These are phyloP conservation scores for Lasiommata megera DNA, from an alignment of 2,888 invertebrate genomes.

Conservation along the genomic window DNA sequence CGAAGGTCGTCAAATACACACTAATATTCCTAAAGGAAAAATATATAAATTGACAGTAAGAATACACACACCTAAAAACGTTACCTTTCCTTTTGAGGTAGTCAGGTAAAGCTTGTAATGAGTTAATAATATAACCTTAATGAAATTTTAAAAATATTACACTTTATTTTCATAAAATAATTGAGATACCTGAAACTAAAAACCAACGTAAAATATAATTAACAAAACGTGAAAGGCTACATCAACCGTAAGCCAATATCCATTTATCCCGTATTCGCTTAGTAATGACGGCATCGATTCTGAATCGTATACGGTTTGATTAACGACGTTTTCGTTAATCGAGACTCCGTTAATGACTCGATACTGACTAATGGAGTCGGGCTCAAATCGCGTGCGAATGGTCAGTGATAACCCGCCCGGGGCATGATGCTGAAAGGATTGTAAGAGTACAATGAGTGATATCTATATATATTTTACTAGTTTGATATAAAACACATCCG, in stretches of 20 bases:
- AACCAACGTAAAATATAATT: not conserved
- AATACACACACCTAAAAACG: too few species aligned
- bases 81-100: too few species aligned
- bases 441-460: not conserved
- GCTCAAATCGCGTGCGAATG: conserved; percentile 26
- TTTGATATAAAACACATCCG: too few species aligned
- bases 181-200: not conserved
- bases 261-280: conserved; percentile 19
- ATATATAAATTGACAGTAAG: too few species aligned
- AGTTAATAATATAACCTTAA: too few species aligned
- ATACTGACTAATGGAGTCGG: conserved; percentile 31
- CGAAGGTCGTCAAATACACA: too few species aligned
- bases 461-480: too few species aligned
- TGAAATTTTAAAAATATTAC: too few species aligned
- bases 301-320: conserved; percentile 32
- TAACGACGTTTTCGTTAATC: conserved; percentile 35
- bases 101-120: too few species aligned
- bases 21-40: too few species aligned
- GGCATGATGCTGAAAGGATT: not conserved
- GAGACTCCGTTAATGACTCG: conserved; percentile 34
- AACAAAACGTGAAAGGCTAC: not conserved
- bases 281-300: conserved; percentile 32
- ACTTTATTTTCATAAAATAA: too few species aligned
- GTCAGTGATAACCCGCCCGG: conserved; percentile 20
- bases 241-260: conserved; percentile 6